Evolutionary conservation across 2,888 invertebrate species (phyloP).

Genomic region (Plutella xylostella): DNA sequence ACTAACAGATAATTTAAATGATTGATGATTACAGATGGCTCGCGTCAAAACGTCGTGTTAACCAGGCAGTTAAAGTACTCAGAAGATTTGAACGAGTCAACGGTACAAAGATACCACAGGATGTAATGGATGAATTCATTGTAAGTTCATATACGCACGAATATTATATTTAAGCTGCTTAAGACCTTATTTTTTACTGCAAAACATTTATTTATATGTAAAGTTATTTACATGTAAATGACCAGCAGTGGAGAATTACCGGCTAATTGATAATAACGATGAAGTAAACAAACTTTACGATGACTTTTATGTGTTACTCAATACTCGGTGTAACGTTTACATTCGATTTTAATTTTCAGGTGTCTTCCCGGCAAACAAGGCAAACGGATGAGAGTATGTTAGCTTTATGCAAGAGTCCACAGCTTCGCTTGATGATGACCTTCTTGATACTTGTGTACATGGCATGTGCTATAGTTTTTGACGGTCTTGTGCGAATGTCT

Average conservation of each 20-base stretch:
- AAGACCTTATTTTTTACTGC: no score
- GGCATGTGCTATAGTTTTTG: conserved; percentile 51
- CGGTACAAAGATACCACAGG: conserved; percentile 50
- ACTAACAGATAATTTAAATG: no score
- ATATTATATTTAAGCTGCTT: no score
- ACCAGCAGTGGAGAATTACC: no score
- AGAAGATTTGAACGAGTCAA: conserved; percentile 53
- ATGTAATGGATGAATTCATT: conserved; percentile 57
- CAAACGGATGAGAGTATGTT: conserved; percentile 38
- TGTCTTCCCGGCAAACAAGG: conserved; percentile 38
- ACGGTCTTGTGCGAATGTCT: conserved; percentile 56
- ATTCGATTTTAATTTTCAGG: no score
- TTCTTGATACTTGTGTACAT: conserved; percentile 47
- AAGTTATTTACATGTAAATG: no score
- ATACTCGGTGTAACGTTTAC: no score
- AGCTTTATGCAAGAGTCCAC: conserved; percentile 34
- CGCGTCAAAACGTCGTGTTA: conserved; percentile 45
- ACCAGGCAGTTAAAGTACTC: conserved; percentile 48
- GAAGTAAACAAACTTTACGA: no score
- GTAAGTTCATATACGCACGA: conserved; percentile 41
- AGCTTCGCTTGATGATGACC: conserved; percentile 37
- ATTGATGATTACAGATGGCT: conserved; percentile 42
- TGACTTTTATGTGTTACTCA: no score
- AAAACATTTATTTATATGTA: conserved; percentile 1
- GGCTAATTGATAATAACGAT: no score